Evolutionary conservation across 2,113 vertebrate genomes (phyloP).

Genomic region (Bos indicus): DNA sequence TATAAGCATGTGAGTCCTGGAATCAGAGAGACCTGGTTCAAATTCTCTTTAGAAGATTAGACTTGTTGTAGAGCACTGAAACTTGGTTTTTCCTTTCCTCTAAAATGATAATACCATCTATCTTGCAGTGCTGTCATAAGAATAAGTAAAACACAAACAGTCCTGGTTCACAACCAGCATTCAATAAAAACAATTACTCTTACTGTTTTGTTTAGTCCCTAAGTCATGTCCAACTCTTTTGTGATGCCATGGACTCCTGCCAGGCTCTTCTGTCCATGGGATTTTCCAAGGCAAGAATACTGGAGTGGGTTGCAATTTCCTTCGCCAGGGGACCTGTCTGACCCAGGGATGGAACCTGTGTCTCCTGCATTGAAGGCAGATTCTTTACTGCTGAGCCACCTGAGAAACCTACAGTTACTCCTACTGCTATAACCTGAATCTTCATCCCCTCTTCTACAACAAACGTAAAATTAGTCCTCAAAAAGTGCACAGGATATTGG

Average conservation of each 20-base stretch:
- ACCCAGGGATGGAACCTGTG: not conserved
- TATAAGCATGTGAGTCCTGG: not conserved
- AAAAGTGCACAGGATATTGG: not conserved
- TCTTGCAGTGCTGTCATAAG: not conserved
- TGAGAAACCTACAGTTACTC: not conserved
- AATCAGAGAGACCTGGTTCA: not conserved
- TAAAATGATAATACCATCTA: not conserved
- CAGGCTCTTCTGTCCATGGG: not conserved
- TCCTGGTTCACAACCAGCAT: not conserved
- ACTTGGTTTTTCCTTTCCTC: not conserved
- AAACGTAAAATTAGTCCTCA: not conserved
- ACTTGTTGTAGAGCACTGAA: not conserved
- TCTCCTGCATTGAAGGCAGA: not conserved
- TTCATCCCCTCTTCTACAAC: not conserved
- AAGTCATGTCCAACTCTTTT: not conserved
- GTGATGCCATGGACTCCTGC: not conserved
- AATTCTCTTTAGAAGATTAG: not conserved
- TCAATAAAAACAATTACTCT: not conserved
- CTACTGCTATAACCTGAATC: not conserved
- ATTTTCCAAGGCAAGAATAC: not conserved
- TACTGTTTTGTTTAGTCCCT: not conserved
- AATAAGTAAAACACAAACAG: not conserved
- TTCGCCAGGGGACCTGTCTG: not conserved
- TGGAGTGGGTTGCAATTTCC: not conserved
- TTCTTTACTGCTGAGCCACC: not conserved